phyloP scores from a whole-genome alignment of 2,797 vertebrate genomes.

The Anguilla megastoma region DNA sequence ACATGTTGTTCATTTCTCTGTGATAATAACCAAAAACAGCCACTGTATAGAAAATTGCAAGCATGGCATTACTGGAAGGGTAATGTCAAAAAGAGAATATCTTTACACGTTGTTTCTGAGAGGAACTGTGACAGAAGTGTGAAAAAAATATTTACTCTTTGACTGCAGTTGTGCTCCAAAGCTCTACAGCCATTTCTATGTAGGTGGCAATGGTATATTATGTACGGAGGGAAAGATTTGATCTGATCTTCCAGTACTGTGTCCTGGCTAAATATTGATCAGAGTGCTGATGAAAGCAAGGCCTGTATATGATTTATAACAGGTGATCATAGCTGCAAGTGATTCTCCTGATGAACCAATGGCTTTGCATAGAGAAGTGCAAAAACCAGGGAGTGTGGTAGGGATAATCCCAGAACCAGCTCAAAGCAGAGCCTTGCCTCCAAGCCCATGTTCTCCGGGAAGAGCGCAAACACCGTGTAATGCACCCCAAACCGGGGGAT shows the following conservation, averaged over 20 bases:
- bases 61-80: not conserved
- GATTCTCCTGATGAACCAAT: not conserved
- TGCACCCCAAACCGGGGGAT: constrained; percentile 69
- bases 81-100: not conserved
- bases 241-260: too few relatives aligned
- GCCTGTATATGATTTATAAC: not conserved
- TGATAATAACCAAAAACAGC: not conserved
- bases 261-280: not conserved
- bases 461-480: constrained; percentile 64
- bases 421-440: constrained; percentile 63
- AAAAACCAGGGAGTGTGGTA: not conserved
- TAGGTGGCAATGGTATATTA: not conserved
- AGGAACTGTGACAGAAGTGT: not conserved
- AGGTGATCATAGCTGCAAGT: not conserved
- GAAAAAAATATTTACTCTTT: not conserved
- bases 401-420: constrained; percentile 58
- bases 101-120: not conserved
- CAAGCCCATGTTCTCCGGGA: constrained; percentile 57
- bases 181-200: not conserved
- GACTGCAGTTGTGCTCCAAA: not conserved
- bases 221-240: not conserved
- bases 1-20: not conserved
- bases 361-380: not conserved
- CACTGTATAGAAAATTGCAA: not conserved
- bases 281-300: not conserved